Percentiles rank a stretch among this genome's conserved stretches.
Evolutionary conservation across 2,113 vertebrate genomes (phyloP).

Genomic region (Mus spicilegus): DNA sequence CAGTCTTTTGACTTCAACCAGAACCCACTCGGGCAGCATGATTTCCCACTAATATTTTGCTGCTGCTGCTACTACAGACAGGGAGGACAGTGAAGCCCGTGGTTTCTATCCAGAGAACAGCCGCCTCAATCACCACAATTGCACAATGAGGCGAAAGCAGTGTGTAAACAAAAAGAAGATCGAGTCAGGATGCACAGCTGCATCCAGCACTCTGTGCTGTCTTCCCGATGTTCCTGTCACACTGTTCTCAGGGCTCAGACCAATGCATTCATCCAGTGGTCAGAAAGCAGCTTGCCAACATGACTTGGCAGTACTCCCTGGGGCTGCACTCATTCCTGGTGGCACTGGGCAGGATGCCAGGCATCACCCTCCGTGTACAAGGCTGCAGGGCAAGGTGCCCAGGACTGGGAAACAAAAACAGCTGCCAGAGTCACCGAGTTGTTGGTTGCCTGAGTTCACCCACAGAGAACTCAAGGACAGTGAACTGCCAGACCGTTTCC

Average conservation of each 20-base stretch:
- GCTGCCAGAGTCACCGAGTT: slow-evolving; percentile 85
- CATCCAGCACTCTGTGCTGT: slow-evolving; percentile 43
- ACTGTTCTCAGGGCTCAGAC: slow-evolving; percentile 14
- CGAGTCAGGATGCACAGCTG: slow-evolving; percentile 76
- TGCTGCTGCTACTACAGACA: slow-evolving; percentile 71
- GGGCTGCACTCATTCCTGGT: slow-evolving; percentile 75
- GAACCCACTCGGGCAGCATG: slow-evolving; percentile 76
- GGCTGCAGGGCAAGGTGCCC: slow-evolving; percentile 82
- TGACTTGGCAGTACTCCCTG: slow-evolving; percentile 81
- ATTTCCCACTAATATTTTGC: slow-evolving; percentile 85
- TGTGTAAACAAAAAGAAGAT: slow-evolving; percentile 74
- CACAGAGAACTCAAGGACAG: slow-evolving; percentile 72
- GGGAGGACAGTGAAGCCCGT: slow-evolving; percentile 75
- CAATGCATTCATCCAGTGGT: slow-evolving; percentile 67
- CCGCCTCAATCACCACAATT: slow-evolving; percentile 79
- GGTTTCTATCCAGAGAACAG: slow-evolving; percentile 73
- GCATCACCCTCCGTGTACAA: slow-evolving; percentile 78
- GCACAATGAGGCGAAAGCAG: slow-evolving; percentile 81
- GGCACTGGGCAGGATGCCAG: slow-evolving; percentile 81
- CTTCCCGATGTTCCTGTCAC: neutral
- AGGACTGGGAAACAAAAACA: slow-evolving; percentile 83
- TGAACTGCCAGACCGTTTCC: slow-evolving; percentile 73
- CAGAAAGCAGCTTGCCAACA: slow-evolving; percentile 57
- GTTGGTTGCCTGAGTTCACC: slow-evolving; percentile 84
- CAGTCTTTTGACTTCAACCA: slow-evolving; percentile 68